Evolutionary conservation across 2,888 invertebrate species (phyloP).

Genomic region (Dascillus cervinus): DNA sequence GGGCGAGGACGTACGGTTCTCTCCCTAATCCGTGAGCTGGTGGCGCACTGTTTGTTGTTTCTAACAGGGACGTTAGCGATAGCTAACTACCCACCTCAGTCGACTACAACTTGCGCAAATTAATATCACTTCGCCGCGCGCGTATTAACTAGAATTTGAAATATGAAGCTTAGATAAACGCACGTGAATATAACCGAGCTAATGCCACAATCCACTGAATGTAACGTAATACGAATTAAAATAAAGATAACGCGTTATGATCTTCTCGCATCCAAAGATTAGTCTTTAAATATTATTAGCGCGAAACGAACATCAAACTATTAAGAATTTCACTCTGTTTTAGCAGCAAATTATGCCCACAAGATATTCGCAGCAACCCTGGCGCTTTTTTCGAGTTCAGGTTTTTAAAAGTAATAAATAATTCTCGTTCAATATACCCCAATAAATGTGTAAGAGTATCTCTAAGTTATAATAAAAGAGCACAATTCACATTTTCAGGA

Average conservation of each 20-base stretch:
- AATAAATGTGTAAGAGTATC: constrained; percentile 28
- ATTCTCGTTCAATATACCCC: constrained; percentile 25
- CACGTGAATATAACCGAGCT: constrained; percentile 20
- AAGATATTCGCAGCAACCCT: no score
- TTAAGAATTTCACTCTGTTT: no score
- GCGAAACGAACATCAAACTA: no score
- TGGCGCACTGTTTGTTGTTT: constrained; percentile 19
- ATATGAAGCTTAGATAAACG: constrained; percentile 23
- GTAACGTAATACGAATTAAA: constrained; percentile 16
- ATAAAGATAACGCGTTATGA: constrained; percentile 17
- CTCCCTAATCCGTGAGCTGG: constrained; percentile 15
- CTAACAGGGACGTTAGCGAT: constrained; percentile 21
- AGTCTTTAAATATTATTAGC: no score
- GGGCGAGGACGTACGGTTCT: constrained; percentile 8
- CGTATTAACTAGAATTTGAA: constrained; percentile 23
- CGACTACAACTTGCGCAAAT: constrained; percentile 18
- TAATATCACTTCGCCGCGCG: constrained; percentile 21
- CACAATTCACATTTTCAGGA: constrained; percentile 24
- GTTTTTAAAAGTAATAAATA: constrained; percentile 22
- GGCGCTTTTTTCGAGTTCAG: background rate
- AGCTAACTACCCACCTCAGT: constrained; percentile 15
- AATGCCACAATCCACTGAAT: constrained; percentile 17
- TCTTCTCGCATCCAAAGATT: constrained; percentile 16
- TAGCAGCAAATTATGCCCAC: no score
- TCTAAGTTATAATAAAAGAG: constrained; percentile 30